Conservation (phyloP, 2,888 invertebrate species). For the Plagodis pulveraria region DNA sequence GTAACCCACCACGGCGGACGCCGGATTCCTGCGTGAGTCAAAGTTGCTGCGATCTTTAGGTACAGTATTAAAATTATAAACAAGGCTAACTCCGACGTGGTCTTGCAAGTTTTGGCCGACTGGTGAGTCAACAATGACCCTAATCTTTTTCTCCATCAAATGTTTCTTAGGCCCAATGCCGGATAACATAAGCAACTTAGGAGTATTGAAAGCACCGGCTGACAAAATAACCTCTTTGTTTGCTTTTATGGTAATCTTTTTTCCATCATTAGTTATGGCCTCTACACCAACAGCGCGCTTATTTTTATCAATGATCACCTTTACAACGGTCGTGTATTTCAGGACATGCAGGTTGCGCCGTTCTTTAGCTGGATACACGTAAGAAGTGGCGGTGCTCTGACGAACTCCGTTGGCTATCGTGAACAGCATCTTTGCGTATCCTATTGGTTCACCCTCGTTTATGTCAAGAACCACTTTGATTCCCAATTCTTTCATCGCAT, state of each 20-base stretch:
- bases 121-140: neutral
- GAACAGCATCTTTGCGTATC: neutral
- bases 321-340: neutral
- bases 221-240: conserved; percentile 1
- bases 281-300: neutral
- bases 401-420: neutral
- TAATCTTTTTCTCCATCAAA: neutral
- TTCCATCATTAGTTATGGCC: neutral
- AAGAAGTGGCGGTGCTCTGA: neutral
- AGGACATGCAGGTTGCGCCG: neutral
- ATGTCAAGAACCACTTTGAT: neutral
- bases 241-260: neutral
- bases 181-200: conserved; percentile 3
- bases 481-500: neutral
- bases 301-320: neutral
- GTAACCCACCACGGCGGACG: neutral
- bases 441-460: neutral
- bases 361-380: neutral
- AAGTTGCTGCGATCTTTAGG: neutral
- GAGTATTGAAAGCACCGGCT: conserved; percentile 1
- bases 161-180: neutral
- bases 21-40: neutral
- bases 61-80: too few species aligned
- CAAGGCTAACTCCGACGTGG: neutral
- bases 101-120: neutral